A percentile compares a stretch with the other conserved stretches of the same genome.
Conservation (phyloP, 2,888 invertebrate species). For the Phoronis australis region DNA sequence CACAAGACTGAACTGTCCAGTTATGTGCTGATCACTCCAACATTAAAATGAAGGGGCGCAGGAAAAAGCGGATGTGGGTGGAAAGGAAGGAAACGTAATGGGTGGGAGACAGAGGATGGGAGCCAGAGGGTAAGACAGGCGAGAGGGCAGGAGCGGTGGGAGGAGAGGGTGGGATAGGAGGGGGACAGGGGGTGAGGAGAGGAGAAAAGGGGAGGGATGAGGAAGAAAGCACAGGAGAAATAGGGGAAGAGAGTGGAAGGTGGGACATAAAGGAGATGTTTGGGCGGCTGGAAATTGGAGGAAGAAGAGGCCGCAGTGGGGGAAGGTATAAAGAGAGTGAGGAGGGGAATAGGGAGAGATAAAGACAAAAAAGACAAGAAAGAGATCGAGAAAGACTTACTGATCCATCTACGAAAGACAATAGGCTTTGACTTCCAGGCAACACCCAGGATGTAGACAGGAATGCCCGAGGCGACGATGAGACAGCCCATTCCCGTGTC, state of each 20-base stretch:
- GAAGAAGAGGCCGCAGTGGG: too few species aligned
- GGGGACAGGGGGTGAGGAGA: neutral
- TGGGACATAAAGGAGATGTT: too few species aligned
- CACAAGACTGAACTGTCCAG: too few species aligned
- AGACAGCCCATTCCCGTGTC: constrained; percentile 63
- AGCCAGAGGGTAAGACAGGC: neutral
- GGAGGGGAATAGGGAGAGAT: too few species aligned
- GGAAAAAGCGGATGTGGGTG: neutral
- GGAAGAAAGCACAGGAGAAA: neutral
- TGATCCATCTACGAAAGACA: constrained; percentile 9
- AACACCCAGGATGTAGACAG: constrained; percentile 67
- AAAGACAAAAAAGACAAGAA: too few species aligned
- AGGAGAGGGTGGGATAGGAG: neutral
- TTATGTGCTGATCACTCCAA: too few species aligned
- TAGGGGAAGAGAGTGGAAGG: neutral
- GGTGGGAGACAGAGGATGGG: neutral
- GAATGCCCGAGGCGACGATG: constrained; percentile 74
- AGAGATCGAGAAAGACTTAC: constrained; percentile 21
- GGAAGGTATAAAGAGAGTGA: too few species aligned
- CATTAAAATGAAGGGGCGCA: too few species aligned
- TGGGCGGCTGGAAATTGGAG: too few species aligned
- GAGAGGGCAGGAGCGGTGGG: neutral
- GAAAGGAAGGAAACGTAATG: neutral
- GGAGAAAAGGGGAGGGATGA: neutral
- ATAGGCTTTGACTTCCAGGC: constrained; percentile 51